Base-by-base conservation (phyloP, 2,113 vertebrate species). In the Psophia crepitans region DNA sequence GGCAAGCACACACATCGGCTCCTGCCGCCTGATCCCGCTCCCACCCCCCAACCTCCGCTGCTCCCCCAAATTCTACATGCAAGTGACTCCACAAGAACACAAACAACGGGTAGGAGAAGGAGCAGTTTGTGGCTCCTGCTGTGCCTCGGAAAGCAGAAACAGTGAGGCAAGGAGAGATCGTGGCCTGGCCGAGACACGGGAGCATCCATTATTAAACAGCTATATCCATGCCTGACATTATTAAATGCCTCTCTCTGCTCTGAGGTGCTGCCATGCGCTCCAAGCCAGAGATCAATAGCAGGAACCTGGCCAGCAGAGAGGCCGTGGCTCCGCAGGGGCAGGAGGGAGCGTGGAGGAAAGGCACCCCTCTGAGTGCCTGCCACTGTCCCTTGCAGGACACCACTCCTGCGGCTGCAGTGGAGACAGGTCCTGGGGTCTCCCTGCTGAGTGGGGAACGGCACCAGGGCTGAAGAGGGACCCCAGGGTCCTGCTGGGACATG, bases 191-290 rank as follows among this genome's bases (percentile, higher is more conserved):
- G 9, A 96, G 65, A 79, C 73, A 78, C 0, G 1, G 68, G 5
- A 90, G 64, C 69, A 95, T 96, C 77, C 91, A 96, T 96, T 97
- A 96, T 96, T 96, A 78, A 96, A 87, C 73, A 95, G 68, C 91
- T 1, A 3, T 83, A 95, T 73, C 65, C 88, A 95, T 0, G 27
- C 57, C 80, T 87, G 87, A 77, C 91, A 84, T 96, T 96, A 97
- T 96, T 97, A 97, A 97, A 96, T 96, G 93, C 94, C 90, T 96
- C 68, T 56, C 74, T 81, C 64, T 54, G 73, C 91, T 96, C 69
- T 2, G 4, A 89, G 84, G 37, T 91, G 86, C 71, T 80, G 76
- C 60, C 13, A 3, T 8, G 3, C 0, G 4, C 81, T 94, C 65
- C 60, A 56, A 68, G 87, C 93, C 91, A 69, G 61, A 71, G 61